Percentiles rank a stretch among this genome's conserved stretches.
These are phyloP conservation scores for Amniataba percoides DNA, from an alignment of 2,797 vertebrate species.

Conservation along the genomic window DNA sequence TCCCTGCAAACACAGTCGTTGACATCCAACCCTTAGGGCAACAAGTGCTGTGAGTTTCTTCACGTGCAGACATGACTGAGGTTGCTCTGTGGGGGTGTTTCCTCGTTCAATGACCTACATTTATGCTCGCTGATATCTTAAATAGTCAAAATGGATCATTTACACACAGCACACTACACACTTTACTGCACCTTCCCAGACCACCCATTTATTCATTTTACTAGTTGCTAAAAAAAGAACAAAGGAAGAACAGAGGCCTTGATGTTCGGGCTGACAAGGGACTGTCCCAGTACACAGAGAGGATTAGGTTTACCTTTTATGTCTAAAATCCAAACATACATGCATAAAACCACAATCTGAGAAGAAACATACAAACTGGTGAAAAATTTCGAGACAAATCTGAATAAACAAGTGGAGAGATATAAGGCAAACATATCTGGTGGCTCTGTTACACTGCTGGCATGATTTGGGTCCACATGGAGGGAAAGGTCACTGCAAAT, in stretches of 20 bases:
- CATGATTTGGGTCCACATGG: no score
- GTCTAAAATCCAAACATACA: not conserved
- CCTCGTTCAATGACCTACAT: conserved; percentile 36
- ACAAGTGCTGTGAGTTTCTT: not conserved
- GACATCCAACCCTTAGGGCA: not conserved
- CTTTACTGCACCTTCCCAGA: not conserved
- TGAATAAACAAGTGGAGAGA: no score
- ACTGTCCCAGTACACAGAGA: not conserved
- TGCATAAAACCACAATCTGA: not conserved
- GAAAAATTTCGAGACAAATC: no score
- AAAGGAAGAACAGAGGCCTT: not conserved
- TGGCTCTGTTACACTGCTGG: no score
- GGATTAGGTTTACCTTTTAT: not conserved
- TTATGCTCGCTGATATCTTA: not conserved
- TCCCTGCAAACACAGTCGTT: not conserved
- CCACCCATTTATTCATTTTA: not conserved
- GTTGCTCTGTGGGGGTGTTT: not conserved
- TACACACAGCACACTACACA: not conserved
- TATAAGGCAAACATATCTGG: no score
- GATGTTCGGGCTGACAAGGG: not conserved
- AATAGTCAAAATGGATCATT: not conserved
- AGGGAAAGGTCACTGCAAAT: no score
- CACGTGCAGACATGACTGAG: not conserved
- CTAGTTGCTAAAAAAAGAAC: not conserved
- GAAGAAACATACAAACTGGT: not conserved